Evolutionary conservation across 1,140 invertebrate genomes (phyloP).

Genomic region (Anoplophora glabripennis): DNA sequence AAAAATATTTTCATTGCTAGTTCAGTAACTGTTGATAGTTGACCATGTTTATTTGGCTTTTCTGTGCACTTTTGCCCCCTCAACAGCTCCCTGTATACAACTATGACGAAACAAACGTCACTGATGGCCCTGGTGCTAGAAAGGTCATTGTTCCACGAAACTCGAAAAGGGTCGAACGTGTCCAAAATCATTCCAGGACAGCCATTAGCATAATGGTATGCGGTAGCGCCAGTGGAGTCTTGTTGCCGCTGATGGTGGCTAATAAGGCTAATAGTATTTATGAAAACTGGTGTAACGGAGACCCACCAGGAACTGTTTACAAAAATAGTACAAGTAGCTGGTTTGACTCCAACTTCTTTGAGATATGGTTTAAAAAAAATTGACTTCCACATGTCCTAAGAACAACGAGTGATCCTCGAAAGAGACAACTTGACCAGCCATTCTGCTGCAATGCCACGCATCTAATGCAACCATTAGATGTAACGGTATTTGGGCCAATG

Average conservation of each 20-base stretch:
- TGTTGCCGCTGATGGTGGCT: constrained; percentile 41
- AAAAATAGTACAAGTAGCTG: constrained; percentile 44
- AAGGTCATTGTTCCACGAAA: constrained; percentile 21
- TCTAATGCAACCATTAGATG: too few relatives aligned
- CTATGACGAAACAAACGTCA: constrained; percentile 27
- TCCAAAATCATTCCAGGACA: constrained; percentile 18
- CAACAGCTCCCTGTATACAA: too few relatives aligned
- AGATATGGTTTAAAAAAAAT: constrained; percentile 48
- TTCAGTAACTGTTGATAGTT: too few relatives aligned
- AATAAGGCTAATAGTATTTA: constrained; percentile 48
- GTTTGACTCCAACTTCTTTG: constrained; percentile 42
- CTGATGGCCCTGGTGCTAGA: constrained; percentile 24
- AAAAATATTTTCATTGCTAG: too few relatives aligned
- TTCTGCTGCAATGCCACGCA: too few relatives aligned
- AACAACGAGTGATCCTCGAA: too few relatives aligned
- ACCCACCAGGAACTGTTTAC: constrained; percentile 41
- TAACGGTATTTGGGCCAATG: too few relatives aligned
- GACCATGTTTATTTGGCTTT: too few relatives aligned
- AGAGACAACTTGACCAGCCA: too few relatives aligned
- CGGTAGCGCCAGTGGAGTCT: constrained; percentile 28
- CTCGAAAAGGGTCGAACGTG: constrained; percentile 17
- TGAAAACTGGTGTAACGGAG: constrained; percentile 42
- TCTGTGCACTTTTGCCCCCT: too few relatives aligned
- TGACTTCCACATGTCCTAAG: too few relatives aligned
- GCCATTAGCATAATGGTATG: constrained; percentile 36